Evolutionary conservation across 2,888 invertebrate genomes (phyloP).

Genomic region (Aspidiotus destructor): DNA sequence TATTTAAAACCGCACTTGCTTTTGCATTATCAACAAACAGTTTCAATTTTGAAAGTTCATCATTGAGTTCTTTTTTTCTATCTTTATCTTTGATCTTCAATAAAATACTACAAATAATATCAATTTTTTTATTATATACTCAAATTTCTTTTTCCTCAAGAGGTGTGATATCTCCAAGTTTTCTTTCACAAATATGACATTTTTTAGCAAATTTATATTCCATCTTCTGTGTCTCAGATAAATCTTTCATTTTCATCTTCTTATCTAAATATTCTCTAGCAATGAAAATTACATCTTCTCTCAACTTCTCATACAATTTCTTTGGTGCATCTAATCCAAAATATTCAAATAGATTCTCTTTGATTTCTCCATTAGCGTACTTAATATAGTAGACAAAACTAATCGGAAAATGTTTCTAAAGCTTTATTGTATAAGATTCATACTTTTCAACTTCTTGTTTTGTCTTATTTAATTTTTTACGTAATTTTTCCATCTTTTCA

Average conservation of each 20-base stretch:
- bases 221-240: conserved; percentile 4
- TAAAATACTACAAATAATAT: neutral
- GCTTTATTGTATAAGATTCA: conserved; percentile 11
- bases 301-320: conserved; percentile 7
- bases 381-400: conserved; percentile 11
- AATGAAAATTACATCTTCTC: conserved; percentile 3
- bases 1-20: too few species aligned
- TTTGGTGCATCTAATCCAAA: conserved; percentile 12
- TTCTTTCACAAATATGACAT: conserved; percentile 4
- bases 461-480: conserved; percentile 9
- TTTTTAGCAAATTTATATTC: neutral
- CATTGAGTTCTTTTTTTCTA: conserved; percentile 6
- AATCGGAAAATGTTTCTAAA: conserved; percentile 8
- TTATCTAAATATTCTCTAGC: conserved; percentile 4
- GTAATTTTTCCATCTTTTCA: conserved; percentile 1
- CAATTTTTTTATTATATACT: neutral
- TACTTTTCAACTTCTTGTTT: conserved; percentile 8
- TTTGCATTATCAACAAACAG: neutral
- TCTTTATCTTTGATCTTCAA: neutral
- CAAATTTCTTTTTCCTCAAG: neutral
- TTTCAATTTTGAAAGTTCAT: neutral
- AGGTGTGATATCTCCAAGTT: neutral
- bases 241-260: conserved; percentile 2
- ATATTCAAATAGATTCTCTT: too few species aligned
- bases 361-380: too few species aligned